Percentiles rank a stretch among this genome's conserved stretches.
Conservation (phyloP, 2,113 vertebrate species). For the Alligator mississippiensis region DNA sequence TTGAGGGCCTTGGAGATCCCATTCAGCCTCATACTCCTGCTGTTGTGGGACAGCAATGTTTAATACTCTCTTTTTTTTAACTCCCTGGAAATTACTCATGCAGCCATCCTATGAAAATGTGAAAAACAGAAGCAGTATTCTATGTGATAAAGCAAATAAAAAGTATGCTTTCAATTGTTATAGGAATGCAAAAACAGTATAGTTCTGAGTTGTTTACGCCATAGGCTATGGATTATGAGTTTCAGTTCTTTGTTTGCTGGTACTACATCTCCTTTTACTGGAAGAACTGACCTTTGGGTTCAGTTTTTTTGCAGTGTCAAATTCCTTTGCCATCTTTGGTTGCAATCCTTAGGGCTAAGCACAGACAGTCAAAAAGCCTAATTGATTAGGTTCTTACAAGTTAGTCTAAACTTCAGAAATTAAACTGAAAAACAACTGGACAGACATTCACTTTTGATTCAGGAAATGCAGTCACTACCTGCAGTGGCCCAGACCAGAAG, state of each 20-base stretch:
- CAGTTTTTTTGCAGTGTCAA: background rate
- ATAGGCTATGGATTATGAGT: background rate
- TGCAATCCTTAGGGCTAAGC: background rate
- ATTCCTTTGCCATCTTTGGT: background rate
- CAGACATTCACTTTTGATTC: too few species aligned
- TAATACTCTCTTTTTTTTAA: constrained; percentile 30
- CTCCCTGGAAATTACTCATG: background rate
- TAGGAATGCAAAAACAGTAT: background rate
- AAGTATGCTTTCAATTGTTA: background rate
- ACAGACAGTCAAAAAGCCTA: too few species aligned
- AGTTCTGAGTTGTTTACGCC: background rate
- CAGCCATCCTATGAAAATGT: background rate
- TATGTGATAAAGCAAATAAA: background rate
- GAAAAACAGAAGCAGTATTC: constrained; percentile 13
- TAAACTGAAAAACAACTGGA: too few species aligned
- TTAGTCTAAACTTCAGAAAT: too few species aligned
- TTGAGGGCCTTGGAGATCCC: too few species aligned
- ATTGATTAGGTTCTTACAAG: too few species aligned
- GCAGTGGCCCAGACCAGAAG: too few species aligned
- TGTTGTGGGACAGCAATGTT: constrained; percentile 7
- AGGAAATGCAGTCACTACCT: too few species aligned
- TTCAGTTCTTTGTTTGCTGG: constrained; percentile 3
- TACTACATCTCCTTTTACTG: background rate
- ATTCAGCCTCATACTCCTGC: too few species aligned
- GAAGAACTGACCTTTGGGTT: background rate